Base-by-base conservation (phyloP, 2,797 vertebrate genomes). In the Adelosebastes latens region DNA sequence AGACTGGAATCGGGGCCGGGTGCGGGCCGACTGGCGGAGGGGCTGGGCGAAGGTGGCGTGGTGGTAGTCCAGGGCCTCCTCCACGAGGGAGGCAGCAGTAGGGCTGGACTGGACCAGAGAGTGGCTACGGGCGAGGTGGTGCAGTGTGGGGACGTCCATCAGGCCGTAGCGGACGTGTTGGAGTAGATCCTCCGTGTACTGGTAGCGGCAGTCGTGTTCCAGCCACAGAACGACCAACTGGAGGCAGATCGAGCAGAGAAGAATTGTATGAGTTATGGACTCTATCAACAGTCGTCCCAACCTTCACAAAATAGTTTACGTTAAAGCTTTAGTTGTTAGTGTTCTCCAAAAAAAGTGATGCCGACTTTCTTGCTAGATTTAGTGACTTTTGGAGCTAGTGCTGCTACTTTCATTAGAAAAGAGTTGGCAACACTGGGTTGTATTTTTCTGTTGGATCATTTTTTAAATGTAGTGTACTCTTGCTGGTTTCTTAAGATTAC, bases 1-100 rank as follows among this genome's bases (percentile, higher is more conserved):
- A 1, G 97, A 98, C 89, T 97, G 97, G 92, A 97, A 99, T 52
- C 98, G 97, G 0, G 98, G 98, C 72, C 95, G 95, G 52, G 98
- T 99, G 92, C 97, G 95, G 63, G 96, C 86, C 0, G 97, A 99
- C 92, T 99, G 98, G 93, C 95, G 97, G 12, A 99, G 95, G 0
- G 98, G 98, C 94, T 99, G 98, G 56, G 97, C 95, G n/a, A 97
- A 99, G 90, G 97, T 86, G 87, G 96, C 95, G 59, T 94, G 96
- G 90, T 99, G 98, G 93, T 99, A 99, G 39, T 97, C 97, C 95
- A 99, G 93, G 39, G 98, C 98, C 93, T 99, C 98, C 0, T 97
- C 96, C 86, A 99, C 94, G 3, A 99, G 96, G 4, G 97, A 94
- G 0, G 96, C 96, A 0, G 96, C 97, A 0, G 96, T 95, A 78